Base-by-base conservation (phyloP, 2,888 invertebrate species). In the Drosophila leonis region DNA sequence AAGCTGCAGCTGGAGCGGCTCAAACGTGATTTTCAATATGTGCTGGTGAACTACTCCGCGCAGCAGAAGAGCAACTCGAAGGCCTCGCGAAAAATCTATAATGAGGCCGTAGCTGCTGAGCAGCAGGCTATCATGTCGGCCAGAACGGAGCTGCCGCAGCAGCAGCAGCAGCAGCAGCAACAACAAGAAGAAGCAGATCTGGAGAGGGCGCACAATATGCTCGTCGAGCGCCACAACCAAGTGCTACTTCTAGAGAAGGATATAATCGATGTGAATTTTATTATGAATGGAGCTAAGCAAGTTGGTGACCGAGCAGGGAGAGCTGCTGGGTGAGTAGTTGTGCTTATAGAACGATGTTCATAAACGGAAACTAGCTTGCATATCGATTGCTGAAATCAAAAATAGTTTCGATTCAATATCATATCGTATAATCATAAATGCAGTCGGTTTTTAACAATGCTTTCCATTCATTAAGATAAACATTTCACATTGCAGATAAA, bases 1-100 rank as follows among this genome's bases (percentile, higher is more conserved):
- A 97, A 96, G 90, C 93, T 98, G 75, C 97, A 98, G 92, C 95
- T 97, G 62, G 97, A 97, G 82, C 95, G 97, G 86, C 94, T 98
- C 18, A 97, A 96, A 15, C 96, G 95, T 83, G 97, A 97, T 84
- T 98, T 98, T 92, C 95, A 95, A 76, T 96, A 96, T 78, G 95
- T 97, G 3, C 94, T 98, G 20, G 95, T 95, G 74, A 95, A 95
- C 90, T 98, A 97, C 91, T 95, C 96, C 51, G 93, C 94, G 27
- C 94, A 97, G 86, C 98, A 98, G 92, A 96, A 97, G 94, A 94
- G 95, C 93, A 94, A 96, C 52, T 95, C 95, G 18, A 48, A 65
- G 44, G 96, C 96, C 90, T 96, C 96, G 94, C 96, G 96, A 48
- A 89, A 87, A 52, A 90, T 88, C 51, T 91, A 88, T 66, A 79